phyloP scores from a whole-genome alignment of 2,797 vertebrate species.

The Pangasius macronema region DNA sequence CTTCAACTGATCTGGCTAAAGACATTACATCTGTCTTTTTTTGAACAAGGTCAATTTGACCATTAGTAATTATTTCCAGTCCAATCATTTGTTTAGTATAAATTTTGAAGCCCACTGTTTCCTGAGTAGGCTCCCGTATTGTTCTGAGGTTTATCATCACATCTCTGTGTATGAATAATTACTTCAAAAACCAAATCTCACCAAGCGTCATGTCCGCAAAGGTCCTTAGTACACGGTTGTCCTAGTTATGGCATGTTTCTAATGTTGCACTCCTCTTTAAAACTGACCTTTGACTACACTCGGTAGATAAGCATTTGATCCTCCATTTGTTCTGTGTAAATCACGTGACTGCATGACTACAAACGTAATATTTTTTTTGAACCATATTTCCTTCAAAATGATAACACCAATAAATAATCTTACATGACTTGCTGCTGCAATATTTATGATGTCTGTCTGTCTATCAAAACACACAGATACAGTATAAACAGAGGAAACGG shows the following conservation, averaged over 20 bases:
- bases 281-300: slow-evolving; percentile 43
- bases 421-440: neutral
- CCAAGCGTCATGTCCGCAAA: slow-evolving; percentile 28
- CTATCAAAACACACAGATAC: neutral
- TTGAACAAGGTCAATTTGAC: neutral
- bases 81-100: neutral
- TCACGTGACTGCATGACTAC: slow-evolving; percentile 44
- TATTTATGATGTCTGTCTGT: neutral
- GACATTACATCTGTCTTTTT: neutral
- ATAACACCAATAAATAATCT: neutral
- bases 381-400: neutral
- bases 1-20: neutral
- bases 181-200: slow-evolving; percentile 37
- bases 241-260: slow-evolving; percentile 20
- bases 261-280: slow-evolving; percentile 20
- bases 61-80: neutral
- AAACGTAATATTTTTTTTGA: neutral
- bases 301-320: slow-evolving; percentile 6
- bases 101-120: neutral
- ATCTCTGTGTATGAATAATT: neutral
- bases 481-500: neutral
- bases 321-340: slow-evolving; percentile 38
- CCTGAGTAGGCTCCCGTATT: neutral
- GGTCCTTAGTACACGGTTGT: neutral
- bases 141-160: neutral